These are phyloP conservation scores for Hyla sarda DNA, from an alignment of 2,113 vertebrate species.

Conservation along the genomic window DNA sequence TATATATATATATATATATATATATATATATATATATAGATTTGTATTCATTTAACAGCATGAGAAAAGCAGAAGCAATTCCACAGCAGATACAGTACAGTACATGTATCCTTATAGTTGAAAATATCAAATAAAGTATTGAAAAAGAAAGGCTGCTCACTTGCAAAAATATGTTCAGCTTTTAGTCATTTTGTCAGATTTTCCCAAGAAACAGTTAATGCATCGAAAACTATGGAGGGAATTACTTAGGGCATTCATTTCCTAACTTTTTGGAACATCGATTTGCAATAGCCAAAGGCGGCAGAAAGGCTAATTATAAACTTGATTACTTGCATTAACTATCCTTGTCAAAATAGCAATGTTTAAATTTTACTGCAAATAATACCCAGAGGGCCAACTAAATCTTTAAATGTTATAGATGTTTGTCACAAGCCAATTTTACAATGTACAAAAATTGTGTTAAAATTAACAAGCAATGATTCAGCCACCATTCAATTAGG, in stretches of 20 bases:
- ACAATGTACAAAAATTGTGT: slow-evolving; percentile 18
- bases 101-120: too few relatives aligned
- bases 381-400: slow-evolving; percentile 11
- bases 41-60: too few relatives aligned
- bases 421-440: slow-evolving; percentile 26
- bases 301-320: slow-evolving; percentile 33
- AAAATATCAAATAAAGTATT: too few relatives aligned
- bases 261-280: slow-evolving; percentile 26
- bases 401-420: not conserved
- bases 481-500: slow-evolving; percentile 14
- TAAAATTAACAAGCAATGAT: slow-evolving; percentile 19
- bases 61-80: too few relatives aligned
- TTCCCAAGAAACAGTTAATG: not conserved
- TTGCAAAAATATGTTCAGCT: too few relatives aligned
- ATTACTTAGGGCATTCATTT: slow-evolving; percentile 4
- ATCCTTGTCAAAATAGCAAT: slow-evolving; percentile 39
- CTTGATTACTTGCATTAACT: slow-evolving; percentile 39
- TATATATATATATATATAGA: too few relatives aligned
- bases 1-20: too few relatives aligned
- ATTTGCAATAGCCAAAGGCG: slow-evolving; percentile 34
- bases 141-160: too few relatives aligned
- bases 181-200: not conserved
- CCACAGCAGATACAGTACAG: too few relatives aligned
- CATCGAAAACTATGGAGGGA: not conserved
- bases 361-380: slow-evolving; percentile 44